Evolutionary conservation across 2,797 vertebrate genomes (phyloP).

Genomic region (Xyrichtys novacula): DNA sequence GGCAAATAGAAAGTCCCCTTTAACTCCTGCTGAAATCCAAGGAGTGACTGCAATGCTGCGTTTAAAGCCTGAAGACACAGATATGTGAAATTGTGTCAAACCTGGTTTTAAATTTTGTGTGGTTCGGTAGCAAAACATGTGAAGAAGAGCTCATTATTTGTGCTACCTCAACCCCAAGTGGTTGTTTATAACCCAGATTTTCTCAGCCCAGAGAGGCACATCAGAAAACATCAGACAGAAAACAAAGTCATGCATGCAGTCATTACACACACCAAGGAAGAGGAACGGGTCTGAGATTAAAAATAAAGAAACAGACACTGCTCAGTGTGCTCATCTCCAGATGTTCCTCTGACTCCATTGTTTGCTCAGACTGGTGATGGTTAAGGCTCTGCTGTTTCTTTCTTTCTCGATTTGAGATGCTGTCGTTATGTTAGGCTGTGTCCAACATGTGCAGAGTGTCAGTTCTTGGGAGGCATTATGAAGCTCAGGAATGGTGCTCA

Average conservation of each 20-base stretch:
- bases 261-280: slow-evolving; percentile 3
- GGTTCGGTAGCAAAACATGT: slow-evolving; percentile 33
- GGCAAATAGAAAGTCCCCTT: background rate
- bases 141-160: slow-evolving; percentile 50
- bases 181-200: slow-evolving; percentile 60
- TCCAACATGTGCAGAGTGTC: too few species aligned
- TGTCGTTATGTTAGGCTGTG: slow-evolving; percentile 1
- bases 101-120: slow-evolving; percentile 39
- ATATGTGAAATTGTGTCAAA: slow-evolving; percentile 20
- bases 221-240: slow-evolving; percentile 14
- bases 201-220: slow-evolving; percentile 41
- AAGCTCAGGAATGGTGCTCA: too few species aligned
- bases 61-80: too few species aligned
- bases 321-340: background rate
- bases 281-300: background rate
- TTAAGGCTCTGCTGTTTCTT: background rate
- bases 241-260: slow-evolving; percentile 20
- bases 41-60: background rate
- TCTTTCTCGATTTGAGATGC: background rate
- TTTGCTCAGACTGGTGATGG: slow-evolving; percentile 11
- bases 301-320: slow-evolving; percentile 11
- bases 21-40: background rate
- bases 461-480: too few species aligned
- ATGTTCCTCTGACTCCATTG: slow-evolving; percentile 8
- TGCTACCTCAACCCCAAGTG: slow-evolving; percentile 55